These are phyloP conservation scores for Ellobium chinense DNA, from an alignment of 2,888 invertebrate genomes.

Conservation along the genomic window DNA sequence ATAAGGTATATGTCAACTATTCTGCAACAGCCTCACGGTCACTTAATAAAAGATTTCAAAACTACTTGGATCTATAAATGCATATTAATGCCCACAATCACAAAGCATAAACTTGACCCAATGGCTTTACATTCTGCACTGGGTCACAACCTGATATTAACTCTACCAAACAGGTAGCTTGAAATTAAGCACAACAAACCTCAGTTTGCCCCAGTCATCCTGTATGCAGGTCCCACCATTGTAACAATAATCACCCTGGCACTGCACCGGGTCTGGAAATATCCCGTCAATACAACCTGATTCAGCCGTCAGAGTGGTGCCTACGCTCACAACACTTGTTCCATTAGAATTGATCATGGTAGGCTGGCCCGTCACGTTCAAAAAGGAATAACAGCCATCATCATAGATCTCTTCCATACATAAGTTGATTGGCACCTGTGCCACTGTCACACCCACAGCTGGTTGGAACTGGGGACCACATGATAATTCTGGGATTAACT, in stretches of 20 bases:
- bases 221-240: conserved; percentile 95
- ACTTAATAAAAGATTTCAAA: no score
- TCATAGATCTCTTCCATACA: conserved; percentile 75
- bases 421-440: conserved; percentile 95
- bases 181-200: conserved; percentile 53
- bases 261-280: conserved; percentile 92
- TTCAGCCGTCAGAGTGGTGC: conserved; percentile 93
- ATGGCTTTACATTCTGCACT: no score
- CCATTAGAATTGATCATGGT: conserved; percentile 96
- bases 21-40: no score
- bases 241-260: conserved; percentile 85
- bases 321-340: conserved; percentile 96
- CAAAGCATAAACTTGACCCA: no score
- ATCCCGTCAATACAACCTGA: conserved; percentile 80
- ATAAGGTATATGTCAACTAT: no score
- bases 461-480: conserved; percentile 86
- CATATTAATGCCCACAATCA: no score
- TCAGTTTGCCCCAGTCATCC: conserved; percentile 68
- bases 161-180: no score
- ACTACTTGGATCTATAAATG: no score
- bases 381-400: conserved; percentile 95
- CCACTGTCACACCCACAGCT: conserved; percentile 95
- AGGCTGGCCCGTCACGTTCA: conserved; percentile 82
- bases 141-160: no score
- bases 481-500: no score